Percentiles rank a stretch among this genome's conserved stretches.
Evolutionary conservation across 2,888 invertebrate species (phyloP).

Genomic region (Phlogophora meticulosa): DNA sequence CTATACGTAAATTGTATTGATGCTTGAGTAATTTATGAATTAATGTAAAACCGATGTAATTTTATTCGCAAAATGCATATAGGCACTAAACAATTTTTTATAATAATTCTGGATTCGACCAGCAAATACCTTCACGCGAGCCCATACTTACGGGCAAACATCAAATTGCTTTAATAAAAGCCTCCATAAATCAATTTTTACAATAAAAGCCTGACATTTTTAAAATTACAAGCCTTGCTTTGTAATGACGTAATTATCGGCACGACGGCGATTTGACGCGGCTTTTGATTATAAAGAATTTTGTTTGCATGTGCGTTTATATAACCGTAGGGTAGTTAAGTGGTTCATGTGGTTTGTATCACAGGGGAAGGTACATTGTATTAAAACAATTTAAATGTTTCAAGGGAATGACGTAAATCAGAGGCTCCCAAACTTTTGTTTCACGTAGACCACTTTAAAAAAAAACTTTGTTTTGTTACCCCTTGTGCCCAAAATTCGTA

Average conservation of each 20-base stretch:
- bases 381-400: too few species aligned
- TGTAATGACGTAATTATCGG: constrained; percentile 56
- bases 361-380: background rate
- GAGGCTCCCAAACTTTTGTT: too few species aligned
- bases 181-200: constrained; percentile 58
- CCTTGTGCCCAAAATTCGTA: too few species aligned
- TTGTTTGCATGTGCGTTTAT: constrained; percentile 14
- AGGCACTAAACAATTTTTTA: constrained; percentile 35
- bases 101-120: constrained; percentile 22
- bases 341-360: background rate
- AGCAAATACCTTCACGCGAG: constrained; percentile 56
- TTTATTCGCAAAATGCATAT: constrained; percentile 22
- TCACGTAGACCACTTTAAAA: too few species aligned
- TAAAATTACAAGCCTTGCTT: constrained; percentile 52
- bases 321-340: background rate
- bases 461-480: too few species aligned
- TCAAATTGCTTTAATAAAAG: constrained; percentile 57
- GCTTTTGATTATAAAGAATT: constrained; percentile 31
- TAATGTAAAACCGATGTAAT: background rate
- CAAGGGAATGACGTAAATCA: too few species aligned
- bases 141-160: constrained; percentile 52
- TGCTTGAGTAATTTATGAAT: background rate
- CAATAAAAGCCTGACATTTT: constrained; percentile 56
- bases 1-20: too few species aligned
- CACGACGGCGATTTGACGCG: constrained; percentile 18